Evolutionary conservation across 1,140 invertebrate species (phyloP).

Genomic region (Stegodyphus dumicola): DNA sequence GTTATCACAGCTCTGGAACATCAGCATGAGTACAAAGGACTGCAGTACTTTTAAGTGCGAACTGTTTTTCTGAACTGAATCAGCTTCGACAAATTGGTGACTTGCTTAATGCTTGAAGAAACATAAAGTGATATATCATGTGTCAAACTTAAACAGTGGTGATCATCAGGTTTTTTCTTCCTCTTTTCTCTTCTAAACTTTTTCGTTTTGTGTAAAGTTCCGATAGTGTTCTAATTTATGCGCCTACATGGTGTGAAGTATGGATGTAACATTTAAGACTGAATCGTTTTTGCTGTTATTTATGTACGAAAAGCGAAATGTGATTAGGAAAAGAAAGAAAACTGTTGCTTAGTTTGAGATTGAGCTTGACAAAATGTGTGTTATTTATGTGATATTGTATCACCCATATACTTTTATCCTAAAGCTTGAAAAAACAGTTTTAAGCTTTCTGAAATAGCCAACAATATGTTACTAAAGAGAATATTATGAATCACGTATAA

Average conservation of each 20-base stretch:
- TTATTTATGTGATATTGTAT: no score
- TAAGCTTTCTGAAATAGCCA: no score
- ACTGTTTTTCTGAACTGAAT: background rate
- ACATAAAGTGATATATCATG: slow-evolving; percentile 44
- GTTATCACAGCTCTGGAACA: slow-evolving; percentile 1
- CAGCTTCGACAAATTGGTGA: no score
- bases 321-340: background rate
- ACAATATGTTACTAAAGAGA: no score
- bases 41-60: background rate
- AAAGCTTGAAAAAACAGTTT: no score
- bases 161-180: background rate
- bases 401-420: no score
- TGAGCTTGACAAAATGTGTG: no score
- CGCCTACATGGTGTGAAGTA: background rate
- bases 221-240: slow-evolving; percentile 20
- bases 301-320: slow-evolving; percentile 22
- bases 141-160: slow-evolving; percentile 35
- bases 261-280: background rate
- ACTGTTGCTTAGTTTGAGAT: no score
- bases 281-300: background rate
- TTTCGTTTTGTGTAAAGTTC: background rate
- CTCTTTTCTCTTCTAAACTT: background rate
- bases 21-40: slow-evolving; percentile 29
- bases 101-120: background rate
- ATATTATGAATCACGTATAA: no score